These are phyloP conservation scores for Alexandromys oeconomus DNA, from an alignment of 2,797 vertebrate genomes.

Conservation along the genomic window DNA sequence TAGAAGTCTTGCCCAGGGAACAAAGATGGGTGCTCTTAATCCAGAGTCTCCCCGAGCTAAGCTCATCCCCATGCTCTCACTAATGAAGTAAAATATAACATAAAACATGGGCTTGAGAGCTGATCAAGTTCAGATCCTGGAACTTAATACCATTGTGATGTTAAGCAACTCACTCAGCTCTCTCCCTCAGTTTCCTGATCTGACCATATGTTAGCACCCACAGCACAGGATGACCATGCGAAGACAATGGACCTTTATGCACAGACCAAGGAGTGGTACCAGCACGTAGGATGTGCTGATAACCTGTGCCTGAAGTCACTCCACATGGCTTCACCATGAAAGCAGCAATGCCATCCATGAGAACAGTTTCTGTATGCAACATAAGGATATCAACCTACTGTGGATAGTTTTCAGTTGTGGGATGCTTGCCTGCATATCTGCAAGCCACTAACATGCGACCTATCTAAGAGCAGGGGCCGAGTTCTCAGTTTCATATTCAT, in stretches of 20 bases:
- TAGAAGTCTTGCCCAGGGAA: neutral
- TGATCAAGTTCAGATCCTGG: neutral
- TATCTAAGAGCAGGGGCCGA: neutral
- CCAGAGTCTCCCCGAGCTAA: neutral
- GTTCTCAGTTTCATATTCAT: neutral
- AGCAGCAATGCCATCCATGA: neutral
- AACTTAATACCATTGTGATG: accelerated
- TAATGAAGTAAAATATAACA: neutral
- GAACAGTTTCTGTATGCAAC: neutral
- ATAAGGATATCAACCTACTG: neutral
- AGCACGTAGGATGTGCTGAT: neutral
- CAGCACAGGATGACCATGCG: neutral
- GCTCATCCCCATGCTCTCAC: neutral
- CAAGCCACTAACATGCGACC: neutral
- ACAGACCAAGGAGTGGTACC: neutral
- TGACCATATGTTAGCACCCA: neutral
- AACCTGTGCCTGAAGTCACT: neutral
- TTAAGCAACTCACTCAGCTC: neutral
- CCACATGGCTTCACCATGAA: neutral
- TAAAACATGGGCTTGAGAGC: neutral
- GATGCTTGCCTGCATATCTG: neutral
- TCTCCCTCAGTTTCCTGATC: neutral
- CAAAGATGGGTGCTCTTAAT: neutral
- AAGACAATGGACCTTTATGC: too few relatives aligned
- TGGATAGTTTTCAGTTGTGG: neutral